Base-by-base conservation (phyloP, 2,888 invertebrate species). In the Apotomis capreana region DNA sequence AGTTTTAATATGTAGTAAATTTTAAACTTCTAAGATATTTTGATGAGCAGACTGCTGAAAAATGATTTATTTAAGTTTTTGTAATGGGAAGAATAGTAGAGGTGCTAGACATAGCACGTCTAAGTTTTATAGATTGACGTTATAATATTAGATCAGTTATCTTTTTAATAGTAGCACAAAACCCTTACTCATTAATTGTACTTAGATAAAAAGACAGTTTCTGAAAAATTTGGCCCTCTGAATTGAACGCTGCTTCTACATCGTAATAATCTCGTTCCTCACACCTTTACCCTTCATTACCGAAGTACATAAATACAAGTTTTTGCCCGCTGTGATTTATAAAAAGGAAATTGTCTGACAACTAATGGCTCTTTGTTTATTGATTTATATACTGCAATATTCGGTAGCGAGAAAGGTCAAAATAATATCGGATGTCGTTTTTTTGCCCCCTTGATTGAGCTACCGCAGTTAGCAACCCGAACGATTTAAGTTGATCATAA, bases 331-430 rank as follows among this genome's bases (percentile, higher is more conserved):
- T 86, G 92, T 92, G 92, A 92, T 92, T 92, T 91, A 92, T 90
- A 89, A 91, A 89, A 85, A 90, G 91, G 91, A 92, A 91, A 92
- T 89, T 89, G 92, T 90, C 87, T 87, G 92, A 89, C 91, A 91
- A 87, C 90, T 90, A 91, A 92, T 91, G 91, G 89, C 79, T 91
- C 91, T 91, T 91, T 92, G 92, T 92, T 90, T 91, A 92, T 92
- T 91, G 92, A 92, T 92, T 92, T 91, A 91, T 92, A 87, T 84
- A 84, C 85, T 82, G 87, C 88, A 90, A 91, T 91, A 91, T 91
- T 91, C 91, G 89, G 92, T 91, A 92, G 92, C 92, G 83, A 80
- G 86, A 82, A 78, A 87, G 87, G 85, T 87, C 87, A 87, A 81
- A 81, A 82, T 86, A 84, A 85, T 85, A 88, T 86, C 80, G 79